These are phyloP conservation scores for Pecten maximus DNA, from an alignment of 2,888 invertebrate species.

Conservation along the genomic window DNA sequence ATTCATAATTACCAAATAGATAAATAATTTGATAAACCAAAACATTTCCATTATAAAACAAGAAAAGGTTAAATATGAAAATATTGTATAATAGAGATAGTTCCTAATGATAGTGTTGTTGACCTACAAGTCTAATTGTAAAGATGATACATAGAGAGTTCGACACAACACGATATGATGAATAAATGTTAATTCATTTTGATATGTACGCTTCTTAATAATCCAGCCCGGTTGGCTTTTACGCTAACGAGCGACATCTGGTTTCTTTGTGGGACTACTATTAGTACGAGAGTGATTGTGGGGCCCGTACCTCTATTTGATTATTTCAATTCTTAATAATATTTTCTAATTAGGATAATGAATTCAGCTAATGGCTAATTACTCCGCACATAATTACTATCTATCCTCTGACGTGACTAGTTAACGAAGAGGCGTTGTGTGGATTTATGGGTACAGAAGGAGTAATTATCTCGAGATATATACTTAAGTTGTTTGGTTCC, in stretches of 20 bases:
- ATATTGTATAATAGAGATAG: too few species aligned
- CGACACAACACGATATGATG: too few species aligned
- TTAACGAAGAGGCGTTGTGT: background rate
- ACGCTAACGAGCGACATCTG: background rate
- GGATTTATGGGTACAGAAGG: background rate
- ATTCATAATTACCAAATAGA: too few species aligned
- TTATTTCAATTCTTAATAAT: background rate
- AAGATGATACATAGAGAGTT: too few species aligned
- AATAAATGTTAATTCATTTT: too few species aligned
- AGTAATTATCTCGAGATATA: background rate
- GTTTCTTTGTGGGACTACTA: background rate
- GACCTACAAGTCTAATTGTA: too few species aligned
- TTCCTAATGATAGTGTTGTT: too few species aligned
- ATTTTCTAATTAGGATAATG: constrained; percentile 26
- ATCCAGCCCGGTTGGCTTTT: background rate
- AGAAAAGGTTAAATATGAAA: too few species aligned
- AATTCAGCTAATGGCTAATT: background rate
- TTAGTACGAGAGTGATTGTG: background rate
- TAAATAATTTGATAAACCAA: too few species aligned
- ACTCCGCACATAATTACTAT: background rate
- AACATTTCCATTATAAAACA: too few species aligned
- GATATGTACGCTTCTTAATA: too few species aligned
- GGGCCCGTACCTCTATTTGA: background rate
- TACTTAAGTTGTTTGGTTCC: background rate
- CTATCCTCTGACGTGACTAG: background rate